phyloP scores from a whole-genome alignment of 1,140 invertebrate species.

The Capitella teleta region DNA sequence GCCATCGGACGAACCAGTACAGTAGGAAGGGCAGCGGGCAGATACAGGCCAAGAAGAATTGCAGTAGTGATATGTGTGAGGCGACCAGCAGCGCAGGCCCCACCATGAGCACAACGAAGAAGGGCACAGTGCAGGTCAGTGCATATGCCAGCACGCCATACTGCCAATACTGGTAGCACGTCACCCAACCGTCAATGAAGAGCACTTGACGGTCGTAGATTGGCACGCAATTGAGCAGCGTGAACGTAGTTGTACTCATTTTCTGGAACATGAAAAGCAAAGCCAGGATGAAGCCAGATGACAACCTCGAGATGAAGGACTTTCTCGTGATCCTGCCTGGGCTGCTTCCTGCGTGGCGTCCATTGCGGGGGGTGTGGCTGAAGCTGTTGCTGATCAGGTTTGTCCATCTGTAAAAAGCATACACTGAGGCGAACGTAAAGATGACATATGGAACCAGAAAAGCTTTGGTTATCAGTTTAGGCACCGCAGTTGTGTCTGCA shows the following conservation, averaged over 20 bases:
- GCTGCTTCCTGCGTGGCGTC: not conserved
- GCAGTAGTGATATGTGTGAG: not conserved
- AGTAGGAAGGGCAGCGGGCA: not conserved
- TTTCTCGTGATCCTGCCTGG: not conserved
- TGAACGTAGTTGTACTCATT: conserved; percentile 8
- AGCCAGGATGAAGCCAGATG: conserved; percentile 10
- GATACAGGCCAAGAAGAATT: conserved; percentile 8
- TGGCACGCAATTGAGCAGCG: conserved; percentile 10
- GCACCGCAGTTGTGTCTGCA: not conserved
- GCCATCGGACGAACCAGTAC: not conserved
- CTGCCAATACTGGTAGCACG: conserved; percentile 10
- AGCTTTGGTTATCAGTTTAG: not conserved
- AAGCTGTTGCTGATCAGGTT: too few species aligned
- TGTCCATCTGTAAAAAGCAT: conserved; percentile 9
- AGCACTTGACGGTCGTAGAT: conserved; percentile 1
- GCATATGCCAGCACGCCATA: conserved; percentile 9
- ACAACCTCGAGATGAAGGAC: not conserved
- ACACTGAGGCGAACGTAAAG: conserved; percentile 3
- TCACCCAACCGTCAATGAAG: conserved; percentile 7
- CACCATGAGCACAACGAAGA: conserved; percentile 4
- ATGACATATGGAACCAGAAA: conserved; percentile 9
- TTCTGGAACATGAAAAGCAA: conserved; percentile 11
- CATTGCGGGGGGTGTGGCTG: not conserved
- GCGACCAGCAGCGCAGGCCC: not conserved
- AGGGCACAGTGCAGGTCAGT: conserved; percentile 1